phyloP scores from a whole-genome alignment of 2,797 vertebrate genomes.

The Pseudochaenichthys georgianus region DNA sequence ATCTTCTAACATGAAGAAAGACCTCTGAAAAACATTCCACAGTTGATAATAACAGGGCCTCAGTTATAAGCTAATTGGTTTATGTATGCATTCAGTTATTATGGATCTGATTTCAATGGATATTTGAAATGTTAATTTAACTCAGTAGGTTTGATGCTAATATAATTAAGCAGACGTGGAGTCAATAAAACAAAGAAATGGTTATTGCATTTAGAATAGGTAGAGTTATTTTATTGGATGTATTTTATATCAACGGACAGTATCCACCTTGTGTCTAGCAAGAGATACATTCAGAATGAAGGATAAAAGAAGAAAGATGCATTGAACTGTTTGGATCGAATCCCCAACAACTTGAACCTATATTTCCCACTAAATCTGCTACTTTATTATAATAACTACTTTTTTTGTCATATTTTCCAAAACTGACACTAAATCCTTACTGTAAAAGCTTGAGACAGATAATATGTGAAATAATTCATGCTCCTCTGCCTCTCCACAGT shows the following conservation, averaged over 20 bases:
- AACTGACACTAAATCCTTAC: too few species aligned
- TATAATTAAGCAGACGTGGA: neutral
- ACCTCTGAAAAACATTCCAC: conserved; percentile 44
- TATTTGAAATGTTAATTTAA: conserved; percentile 2
- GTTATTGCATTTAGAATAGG: neutral
- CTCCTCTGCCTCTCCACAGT: too few species aligned
- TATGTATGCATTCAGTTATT: neutral
- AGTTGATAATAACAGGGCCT: conserved; percentile 28
- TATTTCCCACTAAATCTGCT: neutral
- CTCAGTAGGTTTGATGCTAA: neutral
- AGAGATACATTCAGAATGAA: conserved; percentile 1
- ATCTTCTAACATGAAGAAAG: conserved; percentile 30
- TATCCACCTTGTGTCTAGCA: neutral
- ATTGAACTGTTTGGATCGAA: neutral
- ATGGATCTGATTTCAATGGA: neutral
- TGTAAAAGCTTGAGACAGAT: too few species aligned
- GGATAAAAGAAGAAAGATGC: neutral
- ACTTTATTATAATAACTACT: too few species aligned
- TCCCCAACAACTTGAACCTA: neutral
- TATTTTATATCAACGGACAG: neutral
- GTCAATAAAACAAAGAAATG: neutral
- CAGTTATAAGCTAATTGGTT: neutral
- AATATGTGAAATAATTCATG: too few species aligned
- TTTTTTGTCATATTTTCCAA: too few species aligned
- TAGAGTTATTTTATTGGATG: neutral